phyloP scores from a whole-genome alignment of 2,888 invertebrate species.

The Myathropa florea region DNA sequence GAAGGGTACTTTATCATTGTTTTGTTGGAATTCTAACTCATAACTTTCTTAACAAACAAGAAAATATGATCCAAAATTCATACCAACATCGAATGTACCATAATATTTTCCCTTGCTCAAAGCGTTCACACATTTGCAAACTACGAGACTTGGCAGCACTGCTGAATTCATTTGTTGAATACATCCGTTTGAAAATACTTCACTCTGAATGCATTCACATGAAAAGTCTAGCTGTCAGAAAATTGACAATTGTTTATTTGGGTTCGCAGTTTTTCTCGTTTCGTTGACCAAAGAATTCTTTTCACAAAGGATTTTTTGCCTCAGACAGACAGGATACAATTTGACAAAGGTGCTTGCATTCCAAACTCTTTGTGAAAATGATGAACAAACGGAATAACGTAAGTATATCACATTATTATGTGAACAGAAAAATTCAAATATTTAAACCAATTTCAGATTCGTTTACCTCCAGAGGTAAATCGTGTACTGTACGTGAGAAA shows the following conservation, averaged over 20 bases:
- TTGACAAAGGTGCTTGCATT: conserved; percentile 37
- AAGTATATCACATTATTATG: conserved; percentile 64
- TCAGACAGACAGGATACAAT: conserved; percentile 41
- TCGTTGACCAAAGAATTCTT: conserved; percentile 68
- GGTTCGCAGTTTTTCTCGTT: conserved; percentile 9
- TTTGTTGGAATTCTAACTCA: too few species aligned
- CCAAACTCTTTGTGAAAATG: conserved; percentile 26
- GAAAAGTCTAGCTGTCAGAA: not conserved
- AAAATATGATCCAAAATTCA: too few species aligned
- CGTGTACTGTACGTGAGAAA: conserved; percentile 97
- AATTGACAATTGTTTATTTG: conserved; percentile 34
- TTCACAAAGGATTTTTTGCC: conserved; percentile 70
- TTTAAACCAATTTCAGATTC: conserved; percentile 84
- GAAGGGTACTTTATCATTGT: too few species aligned
- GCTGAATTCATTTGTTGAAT: not conserved
- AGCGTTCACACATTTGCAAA: not conserved
- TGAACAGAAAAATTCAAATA: not conserved
- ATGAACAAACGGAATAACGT: conserved; percentile 80
- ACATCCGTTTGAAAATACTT: not conserved
- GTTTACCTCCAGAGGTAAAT: conserved; percentile 99
- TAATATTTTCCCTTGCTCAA: too few species aligned
- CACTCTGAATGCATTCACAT: not conserved
- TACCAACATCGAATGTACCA: too few species aligned
- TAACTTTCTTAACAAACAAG: too few species aligned
- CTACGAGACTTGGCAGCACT: not conserved